Evolutionary conservation across 1,140 invertebrate genomes (phyloP).

Genomic region (Acyrthosiphon pisum): DNA sequence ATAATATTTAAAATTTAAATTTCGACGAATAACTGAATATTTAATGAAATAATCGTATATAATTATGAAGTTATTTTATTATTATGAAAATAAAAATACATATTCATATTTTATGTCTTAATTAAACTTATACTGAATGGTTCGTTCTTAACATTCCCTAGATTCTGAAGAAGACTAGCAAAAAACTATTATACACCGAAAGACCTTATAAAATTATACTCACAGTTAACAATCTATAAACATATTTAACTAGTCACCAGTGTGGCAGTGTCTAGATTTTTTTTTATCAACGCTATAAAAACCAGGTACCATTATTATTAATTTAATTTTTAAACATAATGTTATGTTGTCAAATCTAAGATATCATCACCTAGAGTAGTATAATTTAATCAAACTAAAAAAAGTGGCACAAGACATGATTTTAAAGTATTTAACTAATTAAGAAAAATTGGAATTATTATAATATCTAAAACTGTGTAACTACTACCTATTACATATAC

Average conservation of each 20-base stretch:
- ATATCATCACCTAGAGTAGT: background rate
- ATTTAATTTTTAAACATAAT: background rate
- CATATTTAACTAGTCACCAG: background rate
- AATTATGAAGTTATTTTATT: background rate
- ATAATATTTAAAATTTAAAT: background rate
- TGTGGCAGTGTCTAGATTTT: background rate
- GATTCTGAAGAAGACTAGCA: background rate
- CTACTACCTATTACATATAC: too few relatives aligned
- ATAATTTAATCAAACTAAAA: background rate
- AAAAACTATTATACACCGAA: background rate
- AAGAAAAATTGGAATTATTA: background rate
- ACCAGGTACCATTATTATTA: background rate
- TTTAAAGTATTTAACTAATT: background rate
- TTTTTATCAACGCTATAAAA: background rate
- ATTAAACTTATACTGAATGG: background rate
- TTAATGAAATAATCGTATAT: background rate
- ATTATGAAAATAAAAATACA: background rate
- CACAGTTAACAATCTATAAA: background rate
- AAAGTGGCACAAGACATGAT: background rate
- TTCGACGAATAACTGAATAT: background rate
- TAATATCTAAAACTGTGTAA: too few relatives aligned
- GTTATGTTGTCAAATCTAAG: background rate
- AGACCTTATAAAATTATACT: background rate
- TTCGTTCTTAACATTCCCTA: background rate
- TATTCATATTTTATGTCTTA: constrained; percentile 22